These are phyloP conservation scores for Epistrophe eligans DNA, from an alignment of 2,888 invertebrate genomes.

Conservation along the genomic window DNA sequence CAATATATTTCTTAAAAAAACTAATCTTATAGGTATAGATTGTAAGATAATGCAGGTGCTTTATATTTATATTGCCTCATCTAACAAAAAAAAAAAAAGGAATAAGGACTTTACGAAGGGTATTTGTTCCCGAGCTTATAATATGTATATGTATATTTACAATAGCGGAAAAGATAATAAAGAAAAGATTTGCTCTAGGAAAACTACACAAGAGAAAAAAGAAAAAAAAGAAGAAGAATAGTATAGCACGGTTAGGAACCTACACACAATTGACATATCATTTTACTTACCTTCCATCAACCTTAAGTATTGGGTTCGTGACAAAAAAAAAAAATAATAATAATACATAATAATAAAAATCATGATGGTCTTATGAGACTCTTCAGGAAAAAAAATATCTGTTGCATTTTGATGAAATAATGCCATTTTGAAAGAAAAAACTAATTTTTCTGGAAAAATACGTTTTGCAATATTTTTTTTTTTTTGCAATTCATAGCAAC, in stretches of 20 bases:
- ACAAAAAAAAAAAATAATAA: too few species aligned
- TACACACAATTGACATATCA: constrained; percentile 51
- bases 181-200: constrained; percentile 7
- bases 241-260: neutral
- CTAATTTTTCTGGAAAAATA: too few species aligned
- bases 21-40: neutral
- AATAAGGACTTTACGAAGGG: neutral
- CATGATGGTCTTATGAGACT: too few species aligned
- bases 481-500: too few species aligned
- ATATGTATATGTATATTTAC: neutral
- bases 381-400: too few species aligned
- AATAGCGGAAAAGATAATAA: neutral
- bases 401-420: too few species aligned
- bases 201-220: neutral
- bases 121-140: constrained; percentile 18
- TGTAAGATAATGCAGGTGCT: constrained; percentile 8
- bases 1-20: constrained; percentile 10
- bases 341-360: too few species aligned
- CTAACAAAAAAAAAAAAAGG: neutral
- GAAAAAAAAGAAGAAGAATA: neutral
- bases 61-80: neutral
- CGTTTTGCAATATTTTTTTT: too few species aligned
- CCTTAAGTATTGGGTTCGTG: too few species aligned
- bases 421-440: too few species aligned
- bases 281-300: too few species aligned